Conservation (phyloP, 1,140 invertebrate genomes). For the Aplysia californica region DNA sequence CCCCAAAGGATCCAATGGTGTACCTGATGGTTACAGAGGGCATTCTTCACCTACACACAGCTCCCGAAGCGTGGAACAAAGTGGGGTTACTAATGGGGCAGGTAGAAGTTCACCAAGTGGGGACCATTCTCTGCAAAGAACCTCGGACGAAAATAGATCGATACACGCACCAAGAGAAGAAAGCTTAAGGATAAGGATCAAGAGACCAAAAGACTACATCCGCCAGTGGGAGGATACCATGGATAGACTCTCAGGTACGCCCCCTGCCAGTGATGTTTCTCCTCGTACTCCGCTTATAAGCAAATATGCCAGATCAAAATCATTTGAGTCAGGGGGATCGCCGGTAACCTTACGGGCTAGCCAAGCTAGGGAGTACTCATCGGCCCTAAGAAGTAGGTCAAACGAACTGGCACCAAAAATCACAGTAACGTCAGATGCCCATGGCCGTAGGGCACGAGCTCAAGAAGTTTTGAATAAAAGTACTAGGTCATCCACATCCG, state of each 20-base stretch:
- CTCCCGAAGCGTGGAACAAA: too few species aligned
- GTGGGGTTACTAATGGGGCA: too few species aligned
- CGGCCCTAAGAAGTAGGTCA: neutral
- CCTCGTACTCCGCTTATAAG: slow-evolving; percentile 4
- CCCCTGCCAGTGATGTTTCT: too few species aligned
- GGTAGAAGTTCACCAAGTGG: too few species aligned
- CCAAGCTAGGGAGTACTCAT: neutral
- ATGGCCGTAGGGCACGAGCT: neutral
- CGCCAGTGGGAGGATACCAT: slow-evolving; percentile 40
- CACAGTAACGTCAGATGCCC: neutral
- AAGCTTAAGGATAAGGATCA: slow-evolving; percentile 27
- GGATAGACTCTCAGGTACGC: slow-evolving; percentile 31
- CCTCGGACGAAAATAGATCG: too few species aligned
- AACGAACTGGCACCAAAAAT: neutral
- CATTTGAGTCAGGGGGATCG: neutral
- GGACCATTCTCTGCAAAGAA: too few species aligned
- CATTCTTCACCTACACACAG: too few species aligned
- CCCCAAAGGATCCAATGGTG: too few species aligned
- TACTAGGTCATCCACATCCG: too few species aligned
- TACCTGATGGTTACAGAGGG: too few species aligned
- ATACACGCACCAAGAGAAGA: too few species aligned
- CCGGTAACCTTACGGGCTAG: neutral
- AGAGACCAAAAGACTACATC: slow-evolving; percentile 38
- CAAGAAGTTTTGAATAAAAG: neutral
- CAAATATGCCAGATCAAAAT: neutral